phyloP scores from a whole-genome alignment of 2,113 vertebrate genomes.

The Eidolon helvum region DNA sequence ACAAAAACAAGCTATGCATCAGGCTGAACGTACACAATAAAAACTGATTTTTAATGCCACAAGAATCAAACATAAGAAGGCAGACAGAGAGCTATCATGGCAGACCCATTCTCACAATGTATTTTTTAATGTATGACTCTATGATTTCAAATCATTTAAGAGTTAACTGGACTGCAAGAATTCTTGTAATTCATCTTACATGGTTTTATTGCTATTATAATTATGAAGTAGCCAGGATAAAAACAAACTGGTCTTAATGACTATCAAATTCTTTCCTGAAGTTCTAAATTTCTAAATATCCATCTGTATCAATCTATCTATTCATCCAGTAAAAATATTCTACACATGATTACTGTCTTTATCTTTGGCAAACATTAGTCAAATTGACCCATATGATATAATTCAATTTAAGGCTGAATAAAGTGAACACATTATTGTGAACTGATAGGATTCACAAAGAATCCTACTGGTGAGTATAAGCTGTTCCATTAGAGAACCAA shows the following conservation, averaged over 20 bases:
- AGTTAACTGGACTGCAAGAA: neutral
- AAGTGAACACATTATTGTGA: neutral
- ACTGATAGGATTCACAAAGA: neutral
- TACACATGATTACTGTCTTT: neutral
- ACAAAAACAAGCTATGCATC: neutral
- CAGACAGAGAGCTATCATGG: neutral
- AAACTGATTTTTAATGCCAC: neutral
- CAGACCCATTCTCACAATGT: neutral
- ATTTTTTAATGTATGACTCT: neutral
- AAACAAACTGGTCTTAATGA: neutral
- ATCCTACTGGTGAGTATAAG: neutral
- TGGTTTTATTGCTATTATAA: neutral
- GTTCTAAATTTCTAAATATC: neutral
- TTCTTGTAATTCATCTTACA: neutral
- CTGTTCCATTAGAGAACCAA: neutral
- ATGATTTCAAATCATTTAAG: conserved; percentile 2
- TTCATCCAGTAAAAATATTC: neutral
- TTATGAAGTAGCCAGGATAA: neutral
- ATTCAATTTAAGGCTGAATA: neutral
- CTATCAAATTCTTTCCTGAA: neutral
- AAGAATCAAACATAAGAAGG: neutral
- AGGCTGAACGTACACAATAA: neutral
- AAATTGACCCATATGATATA: neutral
- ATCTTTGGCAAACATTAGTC: neutral
- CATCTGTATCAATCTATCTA: neutral